Percentiles rank a stretch among this genome's conserved stretches.
These are phyloP conservation scores for Pyralis farinalis DNA, from an alignment of 2,888 invertebrate genomes.

Conservation along the genomic window DNA sequence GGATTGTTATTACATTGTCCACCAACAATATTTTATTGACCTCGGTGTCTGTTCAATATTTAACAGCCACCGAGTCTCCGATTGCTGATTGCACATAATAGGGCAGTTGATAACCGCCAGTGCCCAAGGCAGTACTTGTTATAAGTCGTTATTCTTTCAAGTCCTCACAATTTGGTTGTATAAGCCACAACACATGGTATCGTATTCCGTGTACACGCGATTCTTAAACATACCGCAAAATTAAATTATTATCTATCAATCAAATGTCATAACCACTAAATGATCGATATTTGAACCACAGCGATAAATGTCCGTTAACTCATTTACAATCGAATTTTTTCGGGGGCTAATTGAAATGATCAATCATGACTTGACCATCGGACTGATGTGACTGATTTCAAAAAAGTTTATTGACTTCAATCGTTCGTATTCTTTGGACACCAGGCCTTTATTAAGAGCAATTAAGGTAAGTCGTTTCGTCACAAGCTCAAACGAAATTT, in stretches of 20 bases:
- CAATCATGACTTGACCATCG: constrained; percentile 8
- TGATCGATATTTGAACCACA: constrained; percentile 5
- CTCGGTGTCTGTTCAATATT: constrained; percentile 31
- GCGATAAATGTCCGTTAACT: constrained; percentile 6
- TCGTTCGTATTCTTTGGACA: neutral
- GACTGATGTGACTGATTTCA: constrained; percentile 1
- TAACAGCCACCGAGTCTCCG: constrained; percentile 30
- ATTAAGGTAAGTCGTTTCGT: no score
- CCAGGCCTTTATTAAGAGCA: neutral
- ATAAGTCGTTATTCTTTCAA: constrained; percentile 42
- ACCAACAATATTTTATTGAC: constrained; percentile 13
- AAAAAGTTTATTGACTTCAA: constrained; percentile 10
- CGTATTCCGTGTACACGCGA: constrained; percentile 51
- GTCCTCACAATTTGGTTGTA: constrained; percentile 28
- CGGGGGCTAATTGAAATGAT: constrained; percentile 5
- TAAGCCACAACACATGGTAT: constrained; percentile 55
- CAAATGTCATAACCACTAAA: constrained; percentile 12
- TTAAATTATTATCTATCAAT: constrained; percentile 56
- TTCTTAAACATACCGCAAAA: constrained; percentile 59
- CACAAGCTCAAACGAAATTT: no score
- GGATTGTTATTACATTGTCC: constrained; percentile 17
- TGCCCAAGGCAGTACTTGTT: constrained; percentile 39
- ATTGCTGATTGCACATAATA: constrained; percentile 37
- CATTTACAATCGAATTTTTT: constrained; percentile 11
- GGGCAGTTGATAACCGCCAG: constrained; percentile 35